phyloP scores from a whole-genome alignment of 2,113 vertebrate genomes.

The Rhea americana region DNA sequence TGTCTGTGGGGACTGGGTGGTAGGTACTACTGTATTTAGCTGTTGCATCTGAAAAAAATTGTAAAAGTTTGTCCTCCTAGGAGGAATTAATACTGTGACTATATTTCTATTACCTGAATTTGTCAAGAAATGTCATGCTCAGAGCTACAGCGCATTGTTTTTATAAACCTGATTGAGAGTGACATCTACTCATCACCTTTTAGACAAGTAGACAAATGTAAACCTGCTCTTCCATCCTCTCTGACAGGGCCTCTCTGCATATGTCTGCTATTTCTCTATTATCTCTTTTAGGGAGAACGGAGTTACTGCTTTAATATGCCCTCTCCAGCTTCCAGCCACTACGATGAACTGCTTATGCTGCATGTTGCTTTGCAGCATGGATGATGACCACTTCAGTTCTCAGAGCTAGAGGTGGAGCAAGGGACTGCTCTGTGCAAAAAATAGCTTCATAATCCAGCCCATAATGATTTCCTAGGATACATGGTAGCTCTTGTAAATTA shows the following conservation, averaged over 20 bases:
- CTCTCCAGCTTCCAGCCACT: not conserved
- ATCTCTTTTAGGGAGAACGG: not conserved
- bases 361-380: not conserved
- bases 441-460: fast-evolving
- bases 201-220: not conserved
- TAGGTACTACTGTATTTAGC: not conserved
- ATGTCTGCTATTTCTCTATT: not conserved
- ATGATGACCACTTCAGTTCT: not conserved
- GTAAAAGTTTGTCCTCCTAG: not conserved
- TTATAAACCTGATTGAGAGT: not conserved
- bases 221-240: not conserved
- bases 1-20: not conserved
- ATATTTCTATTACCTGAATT: not conserved
- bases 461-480: not conserved
- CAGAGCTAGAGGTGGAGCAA: not conserved
- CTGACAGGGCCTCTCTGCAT: not conserved
- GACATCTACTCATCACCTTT: not conserved
- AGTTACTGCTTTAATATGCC: not conserved
- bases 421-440: not conserved
- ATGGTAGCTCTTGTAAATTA: not conserved
- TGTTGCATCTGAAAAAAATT: not conserved
- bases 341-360: not conserved
- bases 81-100: not conserved
- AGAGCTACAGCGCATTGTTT: not conserved
- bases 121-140: slow-evolving; percentile 3